These are phyloP conservation scores for Paralichthys olivaceus DNA, from an alignment of 2,113 vertebrate species.

Conservation along the genomic window DNA sequence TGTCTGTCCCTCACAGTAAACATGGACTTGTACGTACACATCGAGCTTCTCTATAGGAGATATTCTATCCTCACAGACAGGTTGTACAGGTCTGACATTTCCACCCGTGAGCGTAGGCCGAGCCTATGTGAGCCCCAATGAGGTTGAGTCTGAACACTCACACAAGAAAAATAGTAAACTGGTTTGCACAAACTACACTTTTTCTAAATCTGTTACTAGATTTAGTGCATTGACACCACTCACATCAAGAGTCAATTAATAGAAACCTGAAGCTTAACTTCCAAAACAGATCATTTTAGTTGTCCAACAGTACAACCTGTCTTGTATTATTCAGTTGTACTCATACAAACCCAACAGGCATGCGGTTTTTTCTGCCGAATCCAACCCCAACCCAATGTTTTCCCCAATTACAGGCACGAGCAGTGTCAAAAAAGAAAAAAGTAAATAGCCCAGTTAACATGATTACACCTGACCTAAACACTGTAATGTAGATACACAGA, in stretches of 20 bases:
- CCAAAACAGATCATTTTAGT: no score
- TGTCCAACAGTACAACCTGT: no score
- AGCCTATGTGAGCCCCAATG: neutral
- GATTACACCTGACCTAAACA: no score
- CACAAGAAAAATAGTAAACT: neutral
- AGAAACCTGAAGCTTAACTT: no score
- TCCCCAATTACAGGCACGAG: no score
- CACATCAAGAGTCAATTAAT: no score
- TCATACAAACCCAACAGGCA: no score
- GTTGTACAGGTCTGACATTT: conserved; percentile 67
- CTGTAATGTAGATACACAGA: neutral
- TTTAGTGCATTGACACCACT: neutral
- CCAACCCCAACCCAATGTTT: no score
- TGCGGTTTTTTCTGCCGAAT: no score
- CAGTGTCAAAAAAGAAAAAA: no score
- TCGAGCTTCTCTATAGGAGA: conserved; percentile 58
- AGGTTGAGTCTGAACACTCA: neutral
- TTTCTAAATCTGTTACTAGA: neutral
- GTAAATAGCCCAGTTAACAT: no score
- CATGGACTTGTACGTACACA: conserved; percentile 58
- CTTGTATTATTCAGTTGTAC: no score
- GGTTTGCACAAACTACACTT: neutral
- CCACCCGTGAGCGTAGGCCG: conserved; percentile 50
- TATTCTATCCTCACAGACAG: conserved; percentile 48
- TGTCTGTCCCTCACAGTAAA: conserved; percentile 24